Conservation (phyloP, 2,797 vertebrate genomes). For the Linurgus olivaceus region DNA sequence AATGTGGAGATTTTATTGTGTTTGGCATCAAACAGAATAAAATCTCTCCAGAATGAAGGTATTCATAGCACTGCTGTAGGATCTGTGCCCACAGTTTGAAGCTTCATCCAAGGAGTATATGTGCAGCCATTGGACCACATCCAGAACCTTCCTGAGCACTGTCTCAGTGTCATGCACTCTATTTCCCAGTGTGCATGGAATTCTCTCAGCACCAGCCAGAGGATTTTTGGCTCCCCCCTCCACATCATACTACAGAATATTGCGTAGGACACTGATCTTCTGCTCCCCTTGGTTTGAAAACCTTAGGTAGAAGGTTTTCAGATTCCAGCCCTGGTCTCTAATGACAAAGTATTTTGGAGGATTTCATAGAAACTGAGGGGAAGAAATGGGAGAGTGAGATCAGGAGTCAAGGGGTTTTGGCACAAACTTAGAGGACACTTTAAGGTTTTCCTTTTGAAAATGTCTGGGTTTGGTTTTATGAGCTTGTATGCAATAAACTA, state of each 20-base stretch:
- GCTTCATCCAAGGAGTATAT: neutral
- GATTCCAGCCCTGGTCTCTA: neutral
- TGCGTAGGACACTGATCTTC: neutral
- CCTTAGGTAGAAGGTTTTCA: neutral
- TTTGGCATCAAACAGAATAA: neutral
- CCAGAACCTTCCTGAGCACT: neutral
- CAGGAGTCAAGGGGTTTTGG: neutral
- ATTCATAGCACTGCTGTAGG: neutral
- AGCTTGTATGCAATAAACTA: neutral
- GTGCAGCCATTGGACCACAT: neutral
- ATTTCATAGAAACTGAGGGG: neutral
- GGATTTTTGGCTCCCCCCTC: neutral
- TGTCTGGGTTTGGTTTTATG: neutral
- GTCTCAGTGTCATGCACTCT: neutral
- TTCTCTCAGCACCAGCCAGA: neutral
- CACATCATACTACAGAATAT: neutral
- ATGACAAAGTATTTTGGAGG: neutral
- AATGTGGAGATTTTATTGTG: neutral
- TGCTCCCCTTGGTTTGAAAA: neutral
- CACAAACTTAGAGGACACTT: neutral
- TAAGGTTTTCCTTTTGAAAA: neutral
- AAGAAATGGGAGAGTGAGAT: neutral
- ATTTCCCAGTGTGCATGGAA: neutral
- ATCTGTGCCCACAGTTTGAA: neutral
- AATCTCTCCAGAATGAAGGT: neutral